A percentile compares a stretch with the other conserved stretches of the same genome.
phyloP scores from a whole-genome alignment of 2,113 vertebrate genomes.

The Symphodus melops region DNA sequence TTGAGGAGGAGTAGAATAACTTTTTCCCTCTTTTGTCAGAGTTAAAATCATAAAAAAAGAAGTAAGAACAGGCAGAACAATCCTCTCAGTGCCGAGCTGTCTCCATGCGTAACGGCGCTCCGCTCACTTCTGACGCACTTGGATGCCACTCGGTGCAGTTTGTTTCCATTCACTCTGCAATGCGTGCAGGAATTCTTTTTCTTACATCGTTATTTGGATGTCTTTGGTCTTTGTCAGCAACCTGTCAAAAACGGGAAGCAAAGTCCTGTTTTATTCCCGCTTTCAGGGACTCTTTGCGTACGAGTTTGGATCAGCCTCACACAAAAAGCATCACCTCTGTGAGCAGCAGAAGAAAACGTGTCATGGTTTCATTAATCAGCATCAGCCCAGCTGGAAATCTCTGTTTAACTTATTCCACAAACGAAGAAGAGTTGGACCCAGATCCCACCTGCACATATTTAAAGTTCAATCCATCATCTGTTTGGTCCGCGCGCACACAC shows the following conservation, averaged over 20 bases:
- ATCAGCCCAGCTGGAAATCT: slow-evolving; percentile 21
- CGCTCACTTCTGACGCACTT: slow-evolving; percentile 37
- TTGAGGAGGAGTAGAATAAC: slow-evolving; percentile 33
- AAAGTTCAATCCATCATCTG: slow-evolving; percentile 30
- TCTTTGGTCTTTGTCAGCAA: slow-evolving; percentile 45
- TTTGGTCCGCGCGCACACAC: background rate
- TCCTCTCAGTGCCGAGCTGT: slow-evolving; percentile 20
- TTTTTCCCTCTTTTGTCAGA: slow-evolving; percentile 28
- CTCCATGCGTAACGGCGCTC: slow-evolving; percentile 48
- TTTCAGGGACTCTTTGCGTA: background rate
- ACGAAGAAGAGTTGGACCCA: slow-evolving; percentile 11
- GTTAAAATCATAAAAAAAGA: slow-evolving; percentile 8
- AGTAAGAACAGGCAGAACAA: background rate
- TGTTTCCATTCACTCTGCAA: slow-evolving; percentile 11
- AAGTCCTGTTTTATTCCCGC: background rate
- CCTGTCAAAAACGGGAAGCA: background rate
- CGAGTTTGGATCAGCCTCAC: slow-evolving; percentile 28
- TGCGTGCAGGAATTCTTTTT: background rate
- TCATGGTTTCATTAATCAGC: slow-evolving; percentile 30
- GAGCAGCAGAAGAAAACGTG: background rate
- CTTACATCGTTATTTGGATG: slow-evolving; percentile 31
- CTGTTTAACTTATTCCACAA: slow-evolving; percentile 55
- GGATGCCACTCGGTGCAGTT: background rate
- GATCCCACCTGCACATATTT: background rate
- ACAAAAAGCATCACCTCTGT: slow-evolving; percentile 5